These are phyloP conservation scores for Sinohyriopsis cumingii DNA, from an alignment of 2,888 invertebrate species.

Conservation along the genomic window DNA sequence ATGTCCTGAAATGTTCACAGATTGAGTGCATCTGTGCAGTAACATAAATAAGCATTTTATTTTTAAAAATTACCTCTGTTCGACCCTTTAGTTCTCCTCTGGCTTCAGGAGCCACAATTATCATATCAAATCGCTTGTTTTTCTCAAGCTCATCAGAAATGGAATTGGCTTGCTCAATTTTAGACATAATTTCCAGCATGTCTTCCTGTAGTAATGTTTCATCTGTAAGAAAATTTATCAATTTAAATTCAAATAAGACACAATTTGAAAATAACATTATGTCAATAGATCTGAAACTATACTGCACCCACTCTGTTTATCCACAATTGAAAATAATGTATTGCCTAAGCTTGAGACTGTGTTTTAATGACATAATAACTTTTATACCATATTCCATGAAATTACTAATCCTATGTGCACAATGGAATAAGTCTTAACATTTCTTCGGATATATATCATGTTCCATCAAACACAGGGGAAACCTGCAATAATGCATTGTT, in stretches of 20 bases:
- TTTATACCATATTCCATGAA: too few species aligned
- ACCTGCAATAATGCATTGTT: too few species aligned
- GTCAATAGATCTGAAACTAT: background rate
- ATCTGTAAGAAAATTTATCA: conserved; percentile 54
- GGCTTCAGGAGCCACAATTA: conserved; percentile 75
- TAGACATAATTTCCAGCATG: conserved; percentile 74
- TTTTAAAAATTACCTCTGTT: conserved; percentile 69
- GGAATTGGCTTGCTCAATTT: conserved; percentile 75
- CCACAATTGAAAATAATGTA: background rate
- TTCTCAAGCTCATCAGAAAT: conserved; percentile 75
- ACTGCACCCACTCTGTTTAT: background rate
- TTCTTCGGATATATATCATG: too few species aligned
- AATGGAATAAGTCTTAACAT: too few species aligned
- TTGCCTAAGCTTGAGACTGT: too few species aligned
- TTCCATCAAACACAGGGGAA: too few species aligned
- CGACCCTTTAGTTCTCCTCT: conserved; percentile 72
- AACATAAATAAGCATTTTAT: too few species aligned
- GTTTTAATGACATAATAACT: too few species aligned
- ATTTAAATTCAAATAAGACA: background rate
- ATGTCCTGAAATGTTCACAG: too few species aligned
- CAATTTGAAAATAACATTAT: background rate
- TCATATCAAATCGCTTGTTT: conserved; percentile 74
- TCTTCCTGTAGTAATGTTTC: conserved; percentile 74
- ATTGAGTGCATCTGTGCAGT: too few species aligned
- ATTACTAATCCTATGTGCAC: too few species aligned